A percentile compares a stretch with the other conserved stretches of the same genome.
phyloP scores from a whole-genome alignment of 2,888 invertebrate species.

The Lysandra bellargus region DNA sequence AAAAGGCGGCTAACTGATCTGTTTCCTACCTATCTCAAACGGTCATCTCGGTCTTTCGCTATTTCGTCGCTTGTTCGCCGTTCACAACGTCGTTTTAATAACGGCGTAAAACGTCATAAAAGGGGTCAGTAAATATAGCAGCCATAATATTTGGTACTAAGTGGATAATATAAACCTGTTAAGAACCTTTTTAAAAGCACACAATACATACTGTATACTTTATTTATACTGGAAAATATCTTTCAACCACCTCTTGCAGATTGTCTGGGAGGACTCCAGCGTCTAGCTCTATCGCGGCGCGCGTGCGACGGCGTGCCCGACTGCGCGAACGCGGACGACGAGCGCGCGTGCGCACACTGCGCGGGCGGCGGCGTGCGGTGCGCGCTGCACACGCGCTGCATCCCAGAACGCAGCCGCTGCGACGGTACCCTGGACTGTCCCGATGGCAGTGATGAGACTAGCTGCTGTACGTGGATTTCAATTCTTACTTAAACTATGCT shows the following conservation, averaged over 20 bases:
- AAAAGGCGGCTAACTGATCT: too few species aligned
- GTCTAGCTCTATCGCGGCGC: slow-evolving; percentile 86
- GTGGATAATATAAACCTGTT: too few species aligned
- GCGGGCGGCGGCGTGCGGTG: slow-evolving; percentile 86
- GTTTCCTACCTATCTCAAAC: too few species aligned
- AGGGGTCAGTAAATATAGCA: too few species aligned
- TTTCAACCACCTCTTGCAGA: slow-evolving; percentile 62
- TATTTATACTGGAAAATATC: background rate
- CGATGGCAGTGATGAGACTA: slow-evolving; percentile 92
- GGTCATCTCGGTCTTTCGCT: too few species aligned
- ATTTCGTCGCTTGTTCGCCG: too few species aligned
- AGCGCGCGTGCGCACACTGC: slow-evolving; percentile 90
- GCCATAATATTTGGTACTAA: too few species aligned
- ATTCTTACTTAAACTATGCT: background rate
- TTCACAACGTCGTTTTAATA: too few species aligned
- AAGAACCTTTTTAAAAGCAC: too few species aligned
- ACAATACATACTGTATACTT: background rate
- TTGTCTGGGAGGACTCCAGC: slow-evolving; percentile 87
- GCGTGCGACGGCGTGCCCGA: slow-evolving; percentile 93
- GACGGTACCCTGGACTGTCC: slow-evolving; percentile 92
- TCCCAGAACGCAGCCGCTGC: slow-evolving; percentile 86
- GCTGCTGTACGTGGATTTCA: slow-evolving; percentile 85
- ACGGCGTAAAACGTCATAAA: too few species aligned
- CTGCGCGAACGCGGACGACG: slow-evolving; percentile 91
- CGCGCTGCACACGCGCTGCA: slow-evolving; percentile 88